Base-by-base conservation (phyloP, 2,888 invertebrate species). In the Sarcophaga caerulescens region DNA sequence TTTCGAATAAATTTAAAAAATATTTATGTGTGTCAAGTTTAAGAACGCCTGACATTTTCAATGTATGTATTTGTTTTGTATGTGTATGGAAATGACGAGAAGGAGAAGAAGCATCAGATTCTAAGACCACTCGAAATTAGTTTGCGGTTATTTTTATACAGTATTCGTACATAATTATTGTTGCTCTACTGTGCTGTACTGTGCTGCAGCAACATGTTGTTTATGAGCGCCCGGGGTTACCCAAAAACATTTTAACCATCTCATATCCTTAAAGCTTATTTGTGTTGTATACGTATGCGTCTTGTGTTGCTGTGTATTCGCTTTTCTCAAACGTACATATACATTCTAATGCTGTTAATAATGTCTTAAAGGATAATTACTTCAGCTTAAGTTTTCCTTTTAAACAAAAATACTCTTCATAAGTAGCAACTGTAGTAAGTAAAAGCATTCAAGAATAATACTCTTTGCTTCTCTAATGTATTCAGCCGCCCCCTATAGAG, bases 361-460 rank as follows among this genome's bases (percentile, higher is more conserved):
- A 82, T 85, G 81, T 88, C 87, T 88, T 88, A 88, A 88, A 87
- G 87, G 88, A 89, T 89, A 88, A 87, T 85, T 82, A 87, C 82
- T 82, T 82, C 65, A 85, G 79, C 73, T 78, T 77, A 79, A 82
- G 73, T 73, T 63, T 82, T 71, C 63, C 62, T 66, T 63, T 79
- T 78, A 74, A 69, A 81, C 81, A 84, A 81, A 66, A 73, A 14
- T 52, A 14, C 52, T 52, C 52, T 52, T 52, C 52, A 52, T 52
- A 52, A 78, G 74, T 62, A 78, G 74, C 60, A 81, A 69, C 45
- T 47, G 69, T 57, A 60, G 63, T 59, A 79, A 52, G 52, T 17
- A 52, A 25, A 69, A 71, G 21, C 63, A 74, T 35, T 57, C 69
- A 60, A 69, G 68, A 74, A 44, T 60, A 52, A 57, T 65, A 47